A percentile compares a stretch with the other conserved stretches of the same genome.
Conservation (phyloP, 2,888 invertebrate genomes). For the Arge pagana region DNA sequence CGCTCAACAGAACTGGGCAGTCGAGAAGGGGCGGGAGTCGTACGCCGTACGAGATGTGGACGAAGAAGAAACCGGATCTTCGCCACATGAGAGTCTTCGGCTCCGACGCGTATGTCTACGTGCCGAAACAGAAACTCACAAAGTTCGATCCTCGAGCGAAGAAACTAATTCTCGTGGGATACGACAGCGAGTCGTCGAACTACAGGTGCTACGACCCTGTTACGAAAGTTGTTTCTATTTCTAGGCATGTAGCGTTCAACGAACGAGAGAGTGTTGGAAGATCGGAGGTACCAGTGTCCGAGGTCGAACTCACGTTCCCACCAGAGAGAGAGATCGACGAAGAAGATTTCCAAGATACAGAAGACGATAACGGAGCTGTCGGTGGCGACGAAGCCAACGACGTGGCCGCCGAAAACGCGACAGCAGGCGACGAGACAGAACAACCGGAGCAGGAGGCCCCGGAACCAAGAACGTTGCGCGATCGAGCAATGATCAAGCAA, state of each 20-base stretch:
- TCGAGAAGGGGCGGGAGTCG: background rate
- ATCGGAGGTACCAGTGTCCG: background rate
- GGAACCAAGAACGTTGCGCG: background rate
- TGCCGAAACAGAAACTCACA: slow-evolving; percentile 25
- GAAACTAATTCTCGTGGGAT: slow-evolving; percentile 17
- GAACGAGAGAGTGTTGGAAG: background rate
- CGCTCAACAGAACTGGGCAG: slow-evolving; percentile 20
- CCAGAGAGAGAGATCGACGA: background rate
- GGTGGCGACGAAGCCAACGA: background rate
- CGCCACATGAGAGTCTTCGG: slow-evolving; percentile 32
- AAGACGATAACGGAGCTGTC: background rate
- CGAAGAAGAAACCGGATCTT: slow-evolving; percentile 20
- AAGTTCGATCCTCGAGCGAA: slow-evolving; percentile 8
- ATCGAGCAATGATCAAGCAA: background rate
- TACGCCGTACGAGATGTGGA: slow-evolving; percentile 11
- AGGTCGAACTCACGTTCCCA: background rate
- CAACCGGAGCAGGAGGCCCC: background rate
- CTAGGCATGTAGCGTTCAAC: slow-evolving; percentile 17
- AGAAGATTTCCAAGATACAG: background rate
- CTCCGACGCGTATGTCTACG: slow-evolving; percentile 29
- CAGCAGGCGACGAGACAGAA: background rate
- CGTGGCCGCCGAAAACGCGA: too few species aligned
- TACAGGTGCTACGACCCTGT: slow-evolving; percentile 11
- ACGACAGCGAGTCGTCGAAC: slow-evolving; percentile 16
- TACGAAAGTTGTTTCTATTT: background rate